Conservation (phyloP, 2,888 invertebrate genomes). For the Yponomeuta evonymella region DNA sequence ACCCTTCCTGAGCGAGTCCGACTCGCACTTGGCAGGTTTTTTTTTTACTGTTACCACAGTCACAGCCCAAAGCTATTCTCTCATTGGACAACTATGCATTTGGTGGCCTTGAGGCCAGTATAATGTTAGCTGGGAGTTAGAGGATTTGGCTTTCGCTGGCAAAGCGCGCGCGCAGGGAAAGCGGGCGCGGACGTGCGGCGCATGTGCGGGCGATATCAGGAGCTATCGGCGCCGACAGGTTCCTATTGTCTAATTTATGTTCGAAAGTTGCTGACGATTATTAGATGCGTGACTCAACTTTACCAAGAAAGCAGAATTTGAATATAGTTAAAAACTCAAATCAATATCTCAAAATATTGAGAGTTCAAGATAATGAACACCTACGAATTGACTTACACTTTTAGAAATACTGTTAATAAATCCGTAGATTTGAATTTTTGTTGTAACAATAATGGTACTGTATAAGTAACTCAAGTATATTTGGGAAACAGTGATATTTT, state of each 20-base stretch:
- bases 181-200: conserved; percentile 55
- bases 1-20: too few relatives aligned
- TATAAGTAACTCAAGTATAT: not conserved
- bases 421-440: too few relatives aligned
- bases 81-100: not conserved
- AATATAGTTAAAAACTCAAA: too few relatives aligned
- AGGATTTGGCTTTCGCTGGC: conserved; percentile 32
- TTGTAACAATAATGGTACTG: too few relatives aligned
- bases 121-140: conserved; percentile 12
- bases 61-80: not conserved
- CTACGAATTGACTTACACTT: too few relatives aligned
- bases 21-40: not conserved
- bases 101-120: too few relatives aligned
- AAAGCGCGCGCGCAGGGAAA: conserved; percentile 38
- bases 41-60: not conserved
- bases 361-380: too few relatives aligned
- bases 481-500: not conserved
- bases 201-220: conserved; percentile 30
- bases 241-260: conserved; percentile 18
- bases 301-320: not conserved
- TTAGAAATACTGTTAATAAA: too few relatives aligned
- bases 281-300: not conserved
- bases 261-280: conserved; percentile 19
- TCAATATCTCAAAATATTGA: too few relatives aligned
- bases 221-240: not conserved